Conservation (phyloP, 2,797 vertebrate genomes). For the Acrossocheilus fasciatus region DNA sequence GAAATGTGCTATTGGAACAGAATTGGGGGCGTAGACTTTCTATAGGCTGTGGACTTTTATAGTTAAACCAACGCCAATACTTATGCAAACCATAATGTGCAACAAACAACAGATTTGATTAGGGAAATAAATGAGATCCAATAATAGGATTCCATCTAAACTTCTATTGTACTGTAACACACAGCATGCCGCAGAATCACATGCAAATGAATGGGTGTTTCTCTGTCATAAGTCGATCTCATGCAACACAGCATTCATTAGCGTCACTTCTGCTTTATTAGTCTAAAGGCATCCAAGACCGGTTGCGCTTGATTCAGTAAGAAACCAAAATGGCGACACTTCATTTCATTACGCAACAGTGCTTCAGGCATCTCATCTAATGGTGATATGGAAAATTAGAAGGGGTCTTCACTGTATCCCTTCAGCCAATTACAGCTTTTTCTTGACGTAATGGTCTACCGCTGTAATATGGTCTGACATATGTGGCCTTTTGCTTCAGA, state of each 20-base stretch:
- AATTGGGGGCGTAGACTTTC: neutral
- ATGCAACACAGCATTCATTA: conserved; percentile 15
- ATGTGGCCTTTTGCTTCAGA: conserved; percentile 47
- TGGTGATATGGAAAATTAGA: neutral
- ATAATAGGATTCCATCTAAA: neutral
- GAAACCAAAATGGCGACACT: neutral
- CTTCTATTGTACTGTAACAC: neutral
- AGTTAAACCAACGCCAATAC: neutral
- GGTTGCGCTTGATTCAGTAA: conserved; percentile 9
- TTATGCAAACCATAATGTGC: neutral
- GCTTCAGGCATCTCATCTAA: conserved; percentile 11
- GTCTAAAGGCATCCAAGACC: neutral
- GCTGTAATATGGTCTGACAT: conserved; percentile 39
- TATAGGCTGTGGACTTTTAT: neutral
- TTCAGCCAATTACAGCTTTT: conserved; percentile 23
- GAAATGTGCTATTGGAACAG: neutral
- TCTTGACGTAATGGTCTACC: conserved; percentile 14
- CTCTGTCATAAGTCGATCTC: neutral
- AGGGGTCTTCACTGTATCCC: neutral
- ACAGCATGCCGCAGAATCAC: neutral
- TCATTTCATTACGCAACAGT: neutral
- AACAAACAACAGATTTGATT: neutral
- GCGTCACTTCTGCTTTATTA: conserved; percentile 18
- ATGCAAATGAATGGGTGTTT: neutral
- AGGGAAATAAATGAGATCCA: neutral